Conservation (phyloP, 2,113 vertebrate genomes). For the Paramisgurnus dabryanus region DNA sequence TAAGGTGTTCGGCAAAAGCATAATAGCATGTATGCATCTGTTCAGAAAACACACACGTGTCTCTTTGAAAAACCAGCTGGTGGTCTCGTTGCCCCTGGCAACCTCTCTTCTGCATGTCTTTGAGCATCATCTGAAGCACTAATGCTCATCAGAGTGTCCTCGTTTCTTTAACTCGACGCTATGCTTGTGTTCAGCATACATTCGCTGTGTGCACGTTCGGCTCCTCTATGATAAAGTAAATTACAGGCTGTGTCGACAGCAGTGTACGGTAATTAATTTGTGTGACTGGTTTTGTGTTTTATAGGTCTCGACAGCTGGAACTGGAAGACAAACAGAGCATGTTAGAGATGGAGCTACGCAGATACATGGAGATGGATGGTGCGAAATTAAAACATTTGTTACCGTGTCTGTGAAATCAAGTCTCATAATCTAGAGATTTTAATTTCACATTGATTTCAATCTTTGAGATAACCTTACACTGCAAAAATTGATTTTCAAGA, state of each 20-base stretch:
- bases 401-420: too few species aligned
- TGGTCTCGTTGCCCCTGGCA: constrained; percentile 47
- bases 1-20: background rate
- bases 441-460: too few species aligned
- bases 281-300: constrained; percentile 34
- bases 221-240: background rate
- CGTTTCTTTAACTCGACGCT: constrained; percentile 36
- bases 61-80: background rate
- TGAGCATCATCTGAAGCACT: background rate
- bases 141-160: constrained; percentile 28
- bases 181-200: constrained; percentile 36
- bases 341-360: constrained; percentile 84
- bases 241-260: constrained; percentile 7
- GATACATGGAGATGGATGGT: constrained; percentile 80
- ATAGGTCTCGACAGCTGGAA: constrained; percentile 85
- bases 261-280: background rate
- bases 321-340: constrained; percentile 88
- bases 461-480: too few species aligned
- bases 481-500: too few species aligned
- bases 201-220: constrained; percentile 3
- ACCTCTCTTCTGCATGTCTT: constrained; percentile 41
- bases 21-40: constrained; percentile 12
- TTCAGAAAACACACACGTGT: constrained; percentile 6
- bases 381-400: background rate
- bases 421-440: too few species aligned